Percentiles rank a stretch among this genome's conserved stretches.
Evolutionary conservation across 2,797 vertebrate genomes (phyloP).

Genomic region (Melanotaenia parkinsoni): DNA sequence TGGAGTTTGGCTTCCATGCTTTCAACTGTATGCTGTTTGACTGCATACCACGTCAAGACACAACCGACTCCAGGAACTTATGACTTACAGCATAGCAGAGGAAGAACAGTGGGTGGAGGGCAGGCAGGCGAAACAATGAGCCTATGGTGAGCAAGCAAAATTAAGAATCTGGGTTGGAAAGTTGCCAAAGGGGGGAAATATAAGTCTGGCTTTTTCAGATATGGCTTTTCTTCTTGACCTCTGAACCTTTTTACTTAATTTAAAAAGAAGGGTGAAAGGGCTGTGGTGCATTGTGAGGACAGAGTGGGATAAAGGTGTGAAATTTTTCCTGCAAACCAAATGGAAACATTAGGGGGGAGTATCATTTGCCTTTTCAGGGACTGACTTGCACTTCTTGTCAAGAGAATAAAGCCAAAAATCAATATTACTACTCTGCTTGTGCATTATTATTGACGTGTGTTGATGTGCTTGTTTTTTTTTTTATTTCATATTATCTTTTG

Average conservation of each 20-base stretch:
- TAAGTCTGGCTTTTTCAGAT: conserved; percentile 8
- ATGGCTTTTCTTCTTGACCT: neutral
- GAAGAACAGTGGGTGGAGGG: conserved; percentile 38
- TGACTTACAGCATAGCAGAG: conserved; percentile 24
- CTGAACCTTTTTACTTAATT: neutral
- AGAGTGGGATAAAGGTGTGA: conserved; percentile 26
- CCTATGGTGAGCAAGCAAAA: conserved; percentile 26
- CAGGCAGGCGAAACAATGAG: conserved; percentile 33
- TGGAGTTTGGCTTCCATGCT: conserved; percentile 6
- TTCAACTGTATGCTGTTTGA: conserved; percentile 25
- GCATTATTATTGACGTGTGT: conserved; percentile 16
- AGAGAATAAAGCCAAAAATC: conserved; percentile 65
- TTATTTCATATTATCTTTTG: neutral
- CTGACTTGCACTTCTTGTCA: conserved; percentile 52
- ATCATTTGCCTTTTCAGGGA: conserved; percentile 52
- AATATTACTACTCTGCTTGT: conserved; percentile 61
- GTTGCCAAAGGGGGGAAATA: conserved; percentile 19
- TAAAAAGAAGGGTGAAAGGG: conserved; percentile 7
- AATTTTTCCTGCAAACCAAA: conserved; percentile 44
- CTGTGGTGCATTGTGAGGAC: neutral
- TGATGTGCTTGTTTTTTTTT: conserved; percentile 14
- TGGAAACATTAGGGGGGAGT: conserved; percentile 48
- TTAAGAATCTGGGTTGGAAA: conserved; percentile 23
- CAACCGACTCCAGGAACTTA: conserved; percentile 28
- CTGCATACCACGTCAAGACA: conserved; percentile 23